phyloP scores from a whole-genome alignment of 2,888 invertebrate species.

The Terebella lapidaria region DNA sequence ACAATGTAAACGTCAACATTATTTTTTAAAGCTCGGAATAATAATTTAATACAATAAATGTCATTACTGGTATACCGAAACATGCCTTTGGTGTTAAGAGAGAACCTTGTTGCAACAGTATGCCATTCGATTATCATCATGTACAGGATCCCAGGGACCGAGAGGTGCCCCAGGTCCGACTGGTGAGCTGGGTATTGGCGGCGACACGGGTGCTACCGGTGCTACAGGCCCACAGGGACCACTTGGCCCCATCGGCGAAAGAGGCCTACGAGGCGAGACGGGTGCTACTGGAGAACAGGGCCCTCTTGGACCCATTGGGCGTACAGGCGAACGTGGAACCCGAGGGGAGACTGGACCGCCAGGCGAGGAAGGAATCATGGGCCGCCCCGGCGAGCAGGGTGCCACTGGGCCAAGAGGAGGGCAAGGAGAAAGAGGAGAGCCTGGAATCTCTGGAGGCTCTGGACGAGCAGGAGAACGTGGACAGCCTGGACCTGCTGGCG shows the following conservation, averaged over 20 bases:
- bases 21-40: too few species aligned
- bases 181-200: too few species aligned
- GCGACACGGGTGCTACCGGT: background rate
- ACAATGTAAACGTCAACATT: too few species aligned
- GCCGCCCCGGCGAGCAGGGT: slow-evolving; percentile 10
- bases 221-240: background rate
- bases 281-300: background rate
- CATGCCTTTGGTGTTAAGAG: too few species aligned
- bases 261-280: background rate
- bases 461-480: slow-evolving; percentile 22
- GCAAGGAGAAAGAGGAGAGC: slow-evolving; percentile 3
- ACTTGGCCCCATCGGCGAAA: background rate
- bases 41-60: too few species aligned
- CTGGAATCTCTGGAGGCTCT: slow-evolving; percentile 7
- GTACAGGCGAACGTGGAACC: background rate
- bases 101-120: too few species aligned
- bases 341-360: background rate
- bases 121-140: too few species aligned
- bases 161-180: background rate
- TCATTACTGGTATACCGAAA: too few species aligned
- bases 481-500: slow-evolving; percentile 10
- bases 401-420: slow-evolving; percentile 8
- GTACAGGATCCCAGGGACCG: background rate
- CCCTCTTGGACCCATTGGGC: background rate
- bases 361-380: slow-evolving; percentile 10